Evolutionary conservation across 2,113 vertebrate species (phyloP).

Genomic region (Nettapus auritus): DNA sequence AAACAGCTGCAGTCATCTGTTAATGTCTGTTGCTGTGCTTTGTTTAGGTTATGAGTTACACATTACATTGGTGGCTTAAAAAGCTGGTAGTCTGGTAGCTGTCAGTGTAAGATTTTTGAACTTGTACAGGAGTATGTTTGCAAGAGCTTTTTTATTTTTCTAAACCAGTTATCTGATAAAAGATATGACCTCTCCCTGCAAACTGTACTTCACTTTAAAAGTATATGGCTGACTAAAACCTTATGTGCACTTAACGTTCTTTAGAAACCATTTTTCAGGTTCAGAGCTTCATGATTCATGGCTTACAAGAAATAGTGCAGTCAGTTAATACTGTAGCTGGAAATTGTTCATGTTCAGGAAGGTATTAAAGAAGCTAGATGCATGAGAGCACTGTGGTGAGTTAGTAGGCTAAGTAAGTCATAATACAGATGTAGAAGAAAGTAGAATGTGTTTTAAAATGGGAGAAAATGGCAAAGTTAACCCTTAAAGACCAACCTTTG

Average conservation of each 20-base stretch:
- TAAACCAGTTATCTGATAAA: background rate
- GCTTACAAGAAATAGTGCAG: background rate
- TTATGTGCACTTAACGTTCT: accelerated
- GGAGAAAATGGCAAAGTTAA: background rate
- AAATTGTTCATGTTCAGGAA: background rate
- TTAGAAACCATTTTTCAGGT: background rate
- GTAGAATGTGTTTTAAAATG: background rate
- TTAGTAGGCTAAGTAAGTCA: background rate
- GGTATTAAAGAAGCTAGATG: background rate
- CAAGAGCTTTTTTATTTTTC: background rate
- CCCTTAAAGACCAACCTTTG: background rate
- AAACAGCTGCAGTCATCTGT: background rate
- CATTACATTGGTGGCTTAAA: background rate
- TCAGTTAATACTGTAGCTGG: background rate
- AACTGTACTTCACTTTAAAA: background rate
- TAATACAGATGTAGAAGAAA: background rate
- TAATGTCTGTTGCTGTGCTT: background rate
- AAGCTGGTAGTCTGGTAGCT: background rate
- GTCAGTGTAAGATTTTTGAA: background rate
- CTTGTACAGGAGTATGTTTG: background rate
- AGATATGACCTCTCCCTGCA: background rate
- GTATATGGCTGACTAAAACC: background rate
- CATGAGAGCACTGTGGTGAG: accelerated
- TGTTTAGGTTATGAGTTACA: background rate
- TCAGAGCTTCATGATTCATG: background rate